These are phyloP conservation scores for Cossypha caffra DNA, from an alignment of 2,797 vertebrate genomes.

Conservation along the genomic window DNA sequence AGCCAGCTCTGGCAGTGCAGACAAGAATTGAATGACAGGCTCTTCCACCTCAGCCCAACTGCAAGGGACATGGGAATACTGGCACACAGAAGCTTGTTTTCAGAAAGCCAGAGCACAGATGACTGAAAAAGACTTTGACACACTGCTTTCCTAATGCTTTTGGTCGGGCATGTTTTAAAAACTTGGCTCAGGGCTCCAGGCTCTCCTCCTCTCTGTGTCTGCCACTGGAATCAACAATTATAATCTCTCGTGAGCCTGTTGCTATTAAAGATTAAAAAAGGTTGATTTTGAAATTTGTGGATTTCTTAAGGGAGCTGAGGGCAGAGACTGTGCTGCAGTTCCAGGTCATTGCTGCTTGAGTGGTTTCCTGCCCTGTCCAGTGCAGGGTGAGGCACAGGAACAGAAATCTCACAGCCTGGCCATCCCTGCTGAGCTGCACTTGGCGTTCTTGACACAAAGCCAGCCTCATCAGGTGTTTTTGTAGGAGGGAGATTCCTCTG, in stretches of 20 bases:
- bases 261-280: slow-evolving; percentile 17
- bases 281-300: neutral
- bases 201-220: neutral
- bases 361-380: neutral
- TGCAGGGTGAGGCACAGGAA: rapidly evolving
- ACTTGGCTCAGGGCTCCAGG: slow-evolving; percentile 7
- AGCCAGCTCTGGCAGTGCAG: neutral
- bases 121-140: slow-evolving; percentile 14
- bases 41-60: neutral
- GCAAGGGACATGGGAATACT: neutral
- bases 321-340: neutral
- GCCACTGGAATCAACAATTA: neutral
- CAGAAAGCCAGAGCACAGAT: neutral
- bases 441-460: neutral
- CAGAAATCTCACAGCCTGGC: neutral
- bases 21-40: neutral
- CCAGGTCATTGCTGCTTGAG: neutral
- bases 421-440: neutral
- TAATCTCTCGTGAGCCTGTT: neutral
- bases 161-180: neutral
- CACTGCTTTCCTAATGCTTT: slow-evolving; percentile 21
- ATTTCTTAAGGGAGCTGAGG: neutral
- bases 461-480: neutral
- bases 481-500: neutral
- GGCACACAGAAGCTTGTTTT: slow-evolving; percentile 26